Evolutionary conservation across 53 echinoderm and acorn worm species (phyloP), one percentile per base, ranked within the genome.

Genomic region (Astropecten irregularis): DNA sequence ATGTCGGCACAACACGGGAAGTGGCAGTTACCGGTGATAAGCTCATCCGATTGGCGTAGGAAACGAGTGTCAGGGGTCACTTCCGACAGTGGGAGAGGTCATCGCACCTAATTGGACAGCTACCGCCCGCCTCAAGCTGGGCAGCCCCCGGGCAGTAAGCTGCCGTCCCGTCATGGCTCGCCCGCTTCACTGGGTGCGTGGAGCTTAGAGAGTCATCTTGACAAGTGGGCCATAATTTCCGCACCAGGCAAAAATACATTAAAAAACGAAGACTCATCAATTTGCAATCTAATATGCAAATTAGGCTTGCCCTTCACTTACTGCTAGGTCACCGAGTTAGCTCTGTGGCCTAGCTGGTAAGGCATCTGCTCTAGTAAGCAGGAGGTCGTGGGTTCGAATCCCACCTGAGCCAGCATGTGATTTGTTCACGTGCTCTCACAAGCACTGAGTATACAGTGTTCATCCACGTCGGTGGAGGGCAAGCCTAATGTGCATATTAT

Each of bases 1-100:
- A 38, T 52, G 60, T 58, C 37, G n/a, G n/a, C n/a, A n/a, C 84
- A 89, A 89, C 89, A 84, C 84, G 70, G 89, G 71, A 84, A 62
- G 25, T 77, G 83, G 63, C 84, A 84, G 89, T 89, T 38, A 91
- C 79, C 58, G 42, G 92, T 92, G 77, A 88, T 91, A 92, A 91
- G 87, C 46, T 84, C 30, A 25, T 7, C 38, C 14, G 21, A 36
- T 67, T 76, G 91, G 71, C 49, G 62, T 77, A 77, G 42, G 69
- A 23, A 29, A n/a, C 8, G 26, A 82, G 56, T 38, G 76, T 65
- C 48, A 85, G 23, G 59, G 76, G 54, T 86, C 62, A 67, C 42
- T 40, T 50, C 29, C 38, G 91, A 72, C 86, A 49, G 83, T 90
- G 83, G 86, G 86, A 90, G 91, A 50, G 58, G 55, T 71, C 58